phyloP scores from a whole-genome alignment of 2,113 vertebrate genomes.

The Etia nguti region DNA sequence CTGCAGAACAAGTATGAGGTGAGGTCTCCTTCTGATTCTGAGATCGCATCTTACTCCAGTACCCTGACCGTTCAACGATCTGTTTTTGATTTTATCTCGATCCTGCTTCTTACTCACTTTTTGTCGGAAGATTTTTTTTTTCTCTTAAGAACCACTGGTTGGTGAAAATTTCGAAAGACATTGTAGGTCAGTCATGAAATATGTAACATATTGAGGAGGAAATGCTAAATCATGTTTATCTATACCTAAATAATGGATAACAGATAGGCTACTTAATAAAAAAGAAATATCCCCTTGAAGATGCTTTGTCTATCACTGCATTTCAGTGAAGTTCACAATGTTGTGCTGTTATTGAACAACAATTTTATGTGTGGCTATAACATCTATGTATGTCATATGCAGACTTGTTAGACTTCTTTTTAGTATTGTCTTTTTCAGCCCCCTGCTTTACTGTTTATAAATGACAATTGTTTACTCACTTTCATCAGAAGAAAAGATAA shows the following conservation, averaged over 20 bases:
- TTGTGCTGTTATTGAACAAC: neutral
- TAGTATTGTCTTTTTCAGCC: neutral
- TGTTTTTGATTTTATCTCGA: neutral
- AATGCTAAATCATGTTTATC: neutral
- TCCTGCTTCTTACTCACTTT: neutral
- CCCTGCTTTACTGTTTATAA: neutral
- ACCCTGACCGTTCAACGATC: neutral
- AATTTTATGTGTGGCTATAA: neutral
- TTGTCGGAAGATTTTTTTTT: neutral
- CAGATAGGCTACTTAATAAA: neutral
- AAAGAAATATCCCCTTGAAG: neutral
- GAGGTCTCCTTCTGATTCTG: constrained; percentile 27
- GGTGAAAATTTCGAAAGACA: neutral
- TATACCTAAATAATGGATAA: neutral
- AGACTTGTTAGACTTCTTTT: neutral
- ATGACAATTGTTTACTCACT: neutral
- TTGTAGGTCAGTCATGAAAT: neutral
- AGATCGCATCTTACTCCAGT: neutral
- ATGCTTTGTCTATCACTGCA: neutral
- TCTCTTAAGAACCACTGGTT: neutral
- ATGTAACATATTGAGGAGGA: neutral
- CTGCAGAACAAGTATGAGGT: constrained; percentile 60
- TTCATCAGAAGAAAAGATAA: neutral
- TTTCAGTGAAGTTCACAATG: neutral
- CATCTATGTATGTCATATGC: neutral